phyloP scores from a whole-genome alignment of 1,140 invertebrate species.

The Drosophila prosaltans region DNA sequence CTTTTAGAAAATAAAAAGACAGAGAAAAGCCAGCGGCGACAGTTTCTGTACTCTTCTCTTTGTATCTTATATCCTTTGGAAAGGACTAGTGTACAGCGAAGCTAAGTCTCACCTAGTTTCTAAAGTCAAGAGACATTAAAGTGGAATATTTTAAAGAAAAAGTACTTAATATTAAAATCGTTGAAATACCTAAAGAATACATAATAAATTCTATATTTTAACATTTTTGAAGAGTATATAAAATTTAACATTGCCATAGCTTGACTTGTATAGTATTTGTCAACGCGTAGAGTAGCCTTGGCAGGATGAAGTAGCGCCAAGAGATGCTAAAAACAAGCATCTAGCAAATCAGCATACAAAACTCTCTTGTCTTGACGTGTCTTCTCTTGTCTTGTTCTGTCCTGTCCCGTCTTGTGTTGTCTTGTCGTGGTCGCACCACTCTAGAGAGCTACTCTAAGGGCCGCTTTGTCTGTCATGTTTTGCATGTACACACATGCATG shows the following conservation, averaged over 20 bases:
- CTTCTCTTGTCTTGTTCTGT: not conserved
- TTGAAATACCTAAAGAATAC: too few relatives aligned
- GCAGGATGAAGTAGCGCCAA: not conserved
- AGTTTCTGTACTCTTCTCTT: not conserved
- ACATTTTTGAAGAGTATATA: not conserved
- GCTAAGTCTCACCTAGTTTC: too few relatives aligned
- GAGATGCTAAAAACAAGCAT: constrained; percentile 1
- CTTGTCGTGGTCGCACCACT: not conserved
- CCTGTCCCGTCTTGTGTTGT: not conserved
- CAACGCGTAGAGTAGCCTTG: not conserved
- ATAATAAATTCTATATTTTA: too few relatives aligned
- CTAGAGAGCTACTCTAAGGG: not conserved
- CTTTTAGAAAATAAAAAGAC: not conserved
- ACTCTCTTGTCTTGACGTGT: not conserved
- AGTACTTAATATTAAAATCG: too few relatives aligned
- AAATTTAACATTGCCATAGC: not conserved
- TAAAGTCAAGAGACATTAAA: too few relatives aligned
- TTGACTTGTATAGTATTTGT: not conserved
- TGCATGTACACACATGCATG: not conserved
- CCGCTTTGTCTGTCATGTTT: constrained; percentile 12
- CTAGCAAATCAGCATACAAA: constrained; percentile 2
- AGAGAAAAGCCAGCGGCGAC: not conserved
- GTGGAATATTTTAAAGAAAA: too few relatives aligned
- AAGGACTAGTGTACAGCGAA: too few relatives aligned
- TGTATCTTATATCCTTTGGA: not conserved